Evolutionary conservation across 2,888 invertebrate species (phyloP), one percentile per base, ranked within the genome.

Genomic region (Euplexia lucipara): DNA sequence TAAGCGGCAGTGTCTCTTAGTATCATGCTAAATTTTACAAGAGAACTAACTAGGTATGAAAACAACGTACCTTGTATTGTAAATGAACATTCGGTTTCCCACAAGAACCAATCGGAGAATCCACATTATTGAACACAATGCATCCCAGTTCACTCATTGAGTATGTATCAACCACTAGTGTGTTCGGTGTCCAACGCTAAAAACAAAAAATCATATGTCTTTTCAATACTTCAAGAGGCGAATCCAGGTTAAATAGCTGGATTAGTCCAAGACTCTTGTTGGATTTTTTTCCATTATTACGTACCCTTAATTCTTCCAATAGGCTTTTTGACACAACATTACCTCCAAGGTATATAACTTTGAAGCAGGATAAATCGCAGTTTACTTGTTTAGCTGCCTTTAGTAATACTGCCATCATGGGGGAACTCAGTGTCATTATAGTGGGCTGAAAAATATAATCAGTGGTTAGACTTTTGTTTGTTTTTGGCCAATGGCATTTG

Each of bases 311-410:
- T 48, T 85, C 72, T 0, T 81, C 57, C 5, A 87, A 56, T 0
- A 86, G 49, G 0, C 76, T 77, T 6, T 47, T 42, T 3, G 80
- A 72, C 0, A 84, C 81, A 4, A 84, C 84, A 37, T 86, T 88
- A 4, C 89, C 89, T 9, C 85, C 87, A 1, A 85, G 3, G 3
- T 62, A 45, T 2, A 89, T 41, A 0, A 68, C 34, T 10, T 86
- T 74, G 3, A 83, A 79, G 37, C 83, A 79, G 0, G 83, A 70
- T 6, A 88, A 81, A 57, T 86, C 83, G 34, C 83, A 84, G 4
- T 60, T 54, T 8, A 22, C 39, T 22, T 58, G 52, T 12, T 75
- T 79, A 2, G 71, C 81, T 0, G 62, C 52, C 20, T 78, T 84
- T 18, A 87, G n/a, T n/a, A 89, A 57, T 0, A 78, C 61, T 0